Evolutionary conservation across 2,113 vertebrate species (phyloP), one percentile per base, ranked within the genome.

Genomic region (Istiophorus platypterus): DNA sequence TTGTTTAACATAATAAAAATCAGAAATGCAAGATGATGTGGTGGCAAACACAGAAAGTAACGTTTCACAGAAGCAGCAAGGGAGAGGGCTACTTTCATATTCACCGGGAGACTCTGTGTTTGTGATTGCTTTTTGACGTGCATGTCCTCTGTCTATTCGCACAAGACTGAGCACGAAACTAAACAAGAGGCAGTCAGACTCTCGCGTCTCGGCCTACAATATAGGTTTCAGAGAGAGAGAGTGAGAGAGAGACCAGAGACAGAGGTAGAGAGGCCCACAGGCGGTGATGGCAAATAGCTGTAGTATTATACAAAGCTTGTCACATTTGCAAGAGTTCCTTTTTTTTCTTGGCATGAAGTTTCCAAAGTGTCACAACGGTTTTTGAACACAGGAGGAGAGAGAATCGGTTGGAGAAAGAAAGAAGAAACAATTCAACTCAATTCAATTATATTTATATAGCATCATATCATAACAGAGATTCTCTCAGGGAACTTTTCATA

Each of bases 241-340:
- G 22, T 15, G 59, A 75, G 27, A 65, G 24, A 58, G 5, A 59
- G 54, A 59, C 26, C 18, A 58, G 5, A 59, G 54, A 59, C 26
- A 4, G 59, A 39, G 70, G 74, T 18, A 49, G 15, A 45, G 37
- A 64, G 22, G 7, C 0, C n/a, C 64, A 59, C 22, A 22, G 73
- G 11, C 68, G 66, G 67, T 31, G 52, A 34, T 54, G 20, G 31
- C 37, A 58, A 78, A 61, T 9, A 72, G n/a, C 72, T 78, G 61
- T 26, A 51, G 59, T 54, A 22, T 78, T 34, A 62, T 78, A 62
- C 63, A 79, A 81, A 27, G 6, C 80, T 34, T 76, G 73, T 85
- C 76, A 61, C 72, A 58, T 62, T 62, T 78, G 47, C 41, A 54
- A 47, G 37, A 47, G 24, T 71, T 82, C 37, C 41, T n/a, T n/a